Percentiles rank a stretch among this genome's conserved stretches.
phyloP scores from a whole-genome alignment of 92 coral and sea anemone genomes.

The Parazoanthus atlanticus region DNA sequence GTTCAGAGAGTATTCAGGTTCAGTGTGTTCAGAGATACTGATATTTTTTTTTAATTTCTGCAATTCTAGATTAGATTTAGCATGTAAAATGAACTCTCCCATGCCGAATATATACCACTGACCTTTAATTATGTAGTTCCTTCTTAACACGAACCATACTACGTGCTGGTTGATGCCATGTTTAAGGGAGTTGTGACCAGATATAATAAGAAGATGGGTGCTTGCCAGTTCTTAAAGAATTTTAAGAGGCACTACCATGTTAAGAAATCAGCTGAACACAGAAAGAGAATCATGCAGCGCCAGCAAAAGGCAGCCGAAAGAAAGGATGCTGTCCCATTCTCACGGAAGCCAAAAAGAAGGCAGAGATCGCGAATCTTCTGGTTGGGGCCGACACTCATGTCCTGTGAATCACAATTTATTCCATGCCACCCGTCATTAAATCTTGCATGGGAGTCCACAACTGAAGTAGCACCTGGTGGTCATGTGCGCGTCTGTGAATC shows the following conservation, averaged over 20 bases:
- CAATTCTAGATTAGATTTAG: no score
- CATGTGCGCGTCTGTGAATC: conserved; percentile 2
- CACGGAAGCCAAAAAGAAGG: neutral
- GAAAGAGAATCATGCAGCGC: conserved; percentile 37
- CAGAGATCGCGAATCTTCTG: neutral
- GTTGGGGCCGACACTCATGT: neutral
- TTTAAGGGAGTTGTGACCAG: neutral
- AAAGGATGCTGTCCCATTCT: neutral
- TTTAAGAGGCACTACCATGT: conserved; percentile 16
- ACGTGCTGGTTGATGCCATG: neutral
- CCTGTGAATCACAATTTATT: neutral
- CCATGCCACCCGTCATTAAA: neutral
- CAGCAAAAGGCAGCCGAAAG: neutral
- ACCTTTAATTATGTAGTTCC: no score
- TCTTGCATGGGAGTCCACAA: conserved; percentile 4
- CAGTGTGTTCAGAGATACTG: no score
- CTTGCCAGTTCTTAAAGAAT: neutral
- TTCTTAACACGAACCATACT: neutral
- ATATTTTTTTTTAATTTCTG: no score
- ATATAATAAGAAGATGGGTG: conserved; percentile 10
- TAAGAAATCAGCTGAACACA: conserved; percentile 40
- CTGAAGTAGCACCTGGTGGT: neutral
- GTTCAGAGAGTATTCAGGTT: no score
- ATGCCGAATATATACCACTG: no score
- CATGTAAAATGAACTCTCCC: no score